These are phyloP conservation scores for Volucella zonaria DNA, from an alignment of 2,888 invertebrate species.

Conservation along the genomic window DNA sequence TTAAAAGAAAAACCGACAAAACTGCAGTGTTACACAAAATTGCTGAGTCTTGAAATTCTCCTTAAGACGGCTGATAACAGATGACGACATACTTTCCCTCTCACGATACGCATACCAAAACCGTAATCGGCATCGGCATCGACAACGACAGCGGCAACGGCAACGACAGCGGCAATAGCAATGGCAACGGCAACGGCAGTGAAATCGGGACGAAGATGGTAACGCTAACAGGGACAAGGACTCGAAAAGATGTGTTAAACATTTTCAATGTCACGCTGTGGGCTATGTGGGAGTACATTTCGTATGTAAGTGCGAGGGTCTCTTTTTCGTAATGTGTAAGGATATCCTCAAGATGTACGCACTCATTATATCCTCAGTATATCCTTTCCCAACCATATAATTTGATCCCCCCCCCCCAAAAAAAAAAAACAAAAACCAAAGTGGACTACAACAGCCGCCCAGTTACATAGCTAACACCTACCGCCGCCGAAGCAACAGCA, in stretches of 20 bases:
- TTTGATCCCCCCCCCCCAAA: background rate
- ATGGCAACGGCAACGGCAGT: background rate
- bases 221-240: background rate
- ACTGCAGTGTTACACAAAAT: slow-evolving; percentile 27
- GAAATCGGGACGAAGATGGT: too few relatives aligned
- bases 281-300: background rate
- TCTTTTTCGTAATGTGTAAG: background rate
- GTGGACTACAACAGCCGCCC: slow-evolving; percentile 7
- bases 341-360: slow-evolving; percentile 8
- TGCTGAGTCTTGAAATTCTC: slow-evolving; percentile 24
- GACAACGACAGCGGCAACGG: background rate
- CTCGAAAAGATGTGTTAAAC: slow-evolving; percentile 9
- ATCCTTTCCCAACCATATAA: background rate
- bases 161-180: background rate
- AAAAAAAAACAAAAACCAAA: background rate
- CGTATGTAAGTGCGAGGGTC: background rate
- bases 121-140: background rate
- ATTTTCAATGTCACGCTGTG: slow-evolving; percentile 63
- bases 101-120: slow-evolving; percentile 4
- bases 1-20: slow-evolving; percentile 8
- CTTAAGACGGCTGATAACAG: slow-evolving; percentile 10
- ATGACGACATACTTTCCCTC: slow-evolving; percentile 63
- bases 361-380: slow-evolving; percentile 1
- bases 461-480: background rate
- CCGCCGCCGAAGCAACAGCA: too few relatives aligned